Conservation (phyloP, 2,113 vertebrate genomes). For the Chroicocephalus ridibundus region DNA sequence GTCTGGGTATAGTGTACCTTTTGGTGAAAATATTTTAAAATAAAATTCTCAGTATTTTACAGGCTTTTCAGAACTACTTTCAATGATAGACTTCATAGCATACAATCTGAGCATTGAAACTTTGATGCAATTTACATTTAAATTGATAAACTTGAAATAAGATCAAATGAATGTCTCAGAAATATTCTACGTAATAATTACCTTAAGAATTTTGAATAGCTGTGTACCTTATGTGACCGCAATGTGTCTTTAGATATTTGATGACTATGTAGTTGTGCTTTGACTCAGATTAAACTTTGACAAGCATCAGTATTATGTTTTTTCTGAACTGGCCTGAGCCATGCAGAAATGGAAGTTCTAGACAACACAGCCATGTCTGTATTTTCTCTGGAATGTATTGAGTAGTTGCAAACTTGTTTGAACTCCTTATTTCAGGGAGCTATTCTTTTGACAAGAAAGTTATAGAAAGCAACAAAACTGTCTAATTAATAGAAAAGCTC, state of each 20-base stretch:
- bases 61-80: not conserved
- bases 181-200: not conserved
- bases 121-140: not conserved
- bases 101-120: not conserved
- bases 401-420: not conserved
- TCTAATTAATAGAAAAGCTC: not conserved
- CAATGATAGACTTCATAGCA: not conserved
- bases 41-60: not conserved
- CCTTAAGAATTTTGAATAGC: not conserved
- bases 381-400: not conserved
- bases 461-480: not conserved
- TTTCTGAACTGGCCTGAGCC: not conserved
- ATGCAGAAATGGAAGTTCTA: not conserved
- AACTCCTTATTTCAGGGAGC: not conserved
- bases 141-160: not conserved
- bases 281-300: not conserved
- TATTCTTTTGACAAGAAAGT: not conserved
- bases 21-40: not conserved
- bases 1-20: not conserved
- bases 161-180: not conserved
- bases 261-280: fast-evolving
- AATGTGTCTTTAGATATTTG: not conserved
- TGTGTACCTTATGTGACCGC: not conserved
- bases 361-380: not conserved
- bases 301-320: not conserved